These are phyloP conservation scores for Lithobates sylvaticus DNA, from an alignment of 2,797 vertebrate species.

Conservation along the genomic window DNA sequence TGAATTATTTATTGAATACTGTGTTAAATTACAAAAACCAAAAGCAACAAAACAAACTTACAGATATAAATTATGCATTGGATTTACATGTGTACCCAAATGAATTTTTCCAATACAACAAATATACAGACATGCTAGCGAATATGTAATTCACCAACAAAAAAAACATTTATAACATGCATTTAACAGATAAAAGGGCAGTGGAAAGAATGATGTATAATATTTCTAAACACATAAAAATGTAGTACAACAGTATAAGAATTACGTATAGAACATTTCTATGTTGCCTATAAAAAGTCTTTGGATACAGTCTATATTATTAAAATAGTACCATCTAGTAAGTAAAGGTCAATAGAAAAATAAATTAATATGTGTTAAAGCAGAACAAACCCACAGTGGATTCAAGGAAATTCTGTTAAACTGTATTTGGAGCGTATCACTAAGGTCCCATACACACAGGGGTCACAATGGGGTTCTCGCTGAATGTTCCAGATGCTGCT, in stretches of 20 bases:
- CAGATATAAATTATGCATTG: conserved; percentile 11
- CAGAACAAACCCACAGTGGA: background rate
- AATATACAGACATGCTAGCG: background rate
- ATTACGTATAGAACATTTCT: background rate
- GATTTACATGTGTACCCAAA: background rate
- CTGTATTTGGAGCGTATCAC: background rate
- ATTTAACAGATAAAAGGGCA: background rate
- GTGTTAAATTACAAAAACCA: conserved; percentile 6
- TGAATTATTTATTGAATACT: background rate
- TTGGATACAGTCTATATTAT: background rate
- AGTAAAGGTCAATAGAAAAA: background rate
- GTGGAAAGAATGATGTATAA: background rate
- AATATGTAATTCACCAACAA: background rate
- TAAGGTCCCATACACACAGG: no score
- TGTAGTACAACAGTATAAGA: background rate
- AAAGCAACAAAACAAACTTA: background rate
- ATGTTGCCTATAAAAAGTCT: background rate
- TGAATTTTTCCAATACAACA: background rate
- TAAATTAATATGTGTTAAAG: background rate
- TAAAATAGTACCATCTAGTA: background rate
- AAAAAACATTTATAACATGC: background rate
- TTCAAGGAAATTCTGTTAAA: background rate
- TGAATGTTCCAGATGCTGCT: background rate
- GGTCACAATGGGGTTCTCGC: no score
- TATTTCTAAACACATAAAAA: background rate